phyloP scores from a whole-genome alignment of 2,888 invertebrate genomes.

The Macrophya annulata region DNA sequence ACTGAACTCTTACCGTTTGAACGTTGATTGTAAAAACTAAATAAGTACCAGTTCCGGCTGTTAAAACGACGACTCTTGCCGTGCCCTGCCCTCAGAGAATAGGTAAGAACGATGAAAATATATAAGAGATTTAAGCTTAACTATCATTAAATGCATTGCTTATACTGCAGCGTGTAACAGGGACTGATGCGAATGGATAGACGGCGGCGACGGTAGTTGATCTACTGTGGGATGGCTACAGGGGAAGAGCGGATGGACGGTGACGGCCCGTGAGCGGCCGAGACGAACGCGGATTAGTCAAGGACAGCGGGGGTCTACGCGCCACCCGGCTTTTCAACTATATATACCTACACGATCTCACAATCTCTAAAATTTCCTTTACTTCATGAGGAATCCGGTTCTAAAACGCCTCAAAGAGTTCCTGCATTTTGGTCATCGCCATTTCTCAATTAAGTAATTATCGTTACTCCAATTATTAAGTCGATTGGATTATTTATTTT shows the following conservation, averaged over 20 bases:
- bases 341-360: constrained; percentile 59
- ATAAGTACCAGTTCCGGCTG: constrained; percentile 5
- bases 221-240: constrained; percentile 22
- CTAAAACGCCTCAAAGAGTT: neutral
- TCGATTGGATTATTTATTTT: neutral
- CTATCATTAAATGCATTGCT: constrained; percentile 28
- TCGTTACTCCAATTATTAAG: neutral
- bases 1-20: constrained; percentile 51
- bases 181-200: constrained; percentile 35
- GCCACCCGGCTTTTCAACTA: constrained; percentile 72
- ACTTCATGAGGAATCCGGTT: constrained; percentile 12
- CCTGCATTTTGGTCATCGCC: neutral
- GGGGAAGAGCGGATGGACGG: constrained; percentile 63
- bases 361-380: constrained; percentile 43
- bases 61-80: constrained; percentile 5
- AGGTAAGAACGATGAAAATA: neutral
- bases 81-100: constrained; percentile 18
- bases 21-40: constrained; percentile 35
- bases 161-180: constrained; percentile 36
- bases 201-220: constrained; percentile 47
- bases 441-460: constrained; percentile 17
- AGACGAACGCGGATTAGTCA: constrained; percentile 78
- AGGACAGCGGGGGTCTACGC: constrained; percentile 71
- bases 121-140: neutral
- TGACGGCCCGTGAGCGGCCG: constrained; percentile 73